Percentiles rank a stretch among this genome's conserved stretches.
These are phyloP conservation scores for Hofmannophila pseudospretella DNA, from an alignment of 2,888 invertebrate genomes.

Conservation along the genomic window DNA sequence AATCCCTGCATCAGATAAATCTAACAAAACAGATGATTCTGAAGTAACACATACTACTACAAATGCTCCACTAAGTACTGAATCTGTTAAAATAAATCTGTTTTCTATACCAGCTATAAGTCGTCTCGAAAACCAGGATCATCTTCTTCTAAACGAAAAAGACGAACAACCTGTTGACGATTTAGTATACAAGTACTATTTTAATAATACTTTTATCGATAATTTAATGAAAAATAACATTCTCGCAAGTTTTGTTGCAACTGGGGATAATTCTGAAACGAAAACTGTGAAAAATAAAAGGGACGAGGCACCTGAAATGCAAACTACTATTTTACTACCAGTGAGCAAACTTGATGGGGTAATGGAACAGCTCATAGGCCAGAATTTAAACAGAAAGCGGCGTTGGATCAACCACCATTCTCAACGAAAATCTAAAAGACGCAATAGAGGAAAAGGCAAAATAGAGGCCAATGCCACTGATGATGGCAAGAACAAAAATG, in stretches of 20 bases:
- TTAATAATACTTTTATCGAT: constrained; percentile 67
- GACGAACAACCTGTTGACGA: constrained; percentile 59
- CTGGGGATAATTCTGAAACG: constrained; percentile 22
- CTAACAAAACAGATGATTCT: constrained; percentile 11
- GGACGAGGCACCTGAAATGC: constrained; percentile 23
- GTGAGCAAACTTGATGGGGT: constrained; percentile 26
- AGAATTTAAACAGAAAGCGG: constrained; percentile 29
- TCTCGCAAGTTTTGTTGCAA: constrained; percentile 32
- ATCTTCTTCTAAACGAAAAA: constrained; percentile 56
- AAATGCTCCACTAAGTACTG: constrained; percentile 25
- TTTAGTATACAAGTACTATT: constrained; percentile 66
- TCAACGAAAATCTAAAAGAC: constrained; percentile 22
- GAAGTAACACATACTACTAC: constrained; percentile 20
- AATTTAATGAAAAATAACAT: constrained; percentile 54
- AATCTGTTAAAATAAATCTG: constrained; percentile 57
- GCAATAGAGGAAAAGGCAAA: constrained; percentile 19
- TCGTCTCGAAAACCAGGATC: constrained; percentile 43
- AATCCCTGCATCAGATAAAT: not conserved
- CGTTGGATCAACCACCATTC: constrained; percentile 53
- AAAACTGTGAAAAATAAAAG: constrained; percentile 44
- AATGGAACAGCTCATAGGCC: constrained; percentile 4
- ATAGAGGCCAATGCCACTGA: constrained; percentile 6
- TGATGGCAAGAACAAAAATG: not conserved
- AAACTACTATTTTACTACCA: constrained; percentile 46
- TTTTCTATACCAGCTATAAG: constrained; percentile 45